Evolutionary conservation across 2,888 invertebrate genomes (phyloP).

Genomic region (Torymus tubicola): DNA sequence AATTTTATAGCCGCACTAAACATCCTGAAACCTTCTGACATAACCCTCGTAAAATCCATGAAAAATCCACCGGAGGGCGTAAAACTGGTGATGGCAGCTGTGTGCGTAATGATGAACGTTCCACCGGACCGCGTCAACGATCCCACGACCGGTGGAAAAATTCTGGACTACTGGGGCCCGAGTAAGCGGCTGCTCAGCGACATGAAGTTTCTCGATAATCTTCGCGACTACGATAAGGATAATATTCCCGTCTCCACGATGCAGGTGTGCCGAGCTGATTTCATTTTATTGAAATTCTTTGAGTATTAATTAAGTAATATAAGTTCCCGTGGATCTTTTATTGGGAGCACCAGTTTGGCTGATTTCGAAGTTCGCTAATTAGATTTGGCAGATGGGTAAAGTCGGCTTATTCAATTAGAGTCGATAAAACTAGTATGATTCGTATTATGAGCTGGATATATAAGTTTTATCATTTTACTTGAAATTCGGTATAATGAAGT

Average conservation of each 20-base stretch:
- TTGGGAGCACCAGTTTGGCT: no score
- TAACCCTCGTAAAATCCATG: slow-evolving; percentile 92
- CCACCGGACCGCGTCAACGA: slow-evolving; percentile 87
- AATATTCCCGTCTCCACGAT: slow-evolving; percentile 86
- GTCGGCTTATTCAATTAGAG: no score
- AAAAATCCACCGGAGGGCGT: slow-evolving; percentile 90
- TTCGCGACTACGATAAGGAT: slow-evolving; percentile 90
- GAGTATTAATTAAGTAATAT: not conserved
- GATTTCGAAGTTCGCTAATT: no score
- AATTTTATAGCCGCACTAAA: slow-evolving; percentile 82
- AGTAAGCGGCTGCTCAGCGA: slow-evolving; percentile 89
- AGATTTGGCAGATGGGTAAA: no score
- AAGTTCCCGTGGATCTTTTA: not conserved
- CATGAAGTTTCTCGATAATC: slow-evolving; percentile 85
- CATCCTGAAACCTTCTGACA: slow-evolving; percentile 90
- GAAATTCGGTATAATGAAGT: no score
- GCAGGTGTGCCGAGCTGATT: slow-evolving; percentile 79
- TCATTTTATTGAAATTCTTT: slow-evolving; percentile 5
- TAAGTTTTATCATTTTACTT: no score
- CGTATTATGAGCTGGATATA: no score
- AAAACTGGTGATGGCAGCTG: slow-evolving; percentile 91
- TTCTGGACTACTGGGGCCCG: slow-evolving; percentile 90
- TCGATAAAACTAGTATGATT: no score
- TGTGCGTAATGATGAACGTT: slow-evolving; percentile 91
- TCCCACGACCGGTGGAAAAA: slow-evolving; percentile 83